A percentile compares a stretch with the other conserved stretches of the same genome.
Evolutionary conservation across 2,888 invertebrate genomes (phyloP).

Genomic region (Dynastes hyllus): DNA sequence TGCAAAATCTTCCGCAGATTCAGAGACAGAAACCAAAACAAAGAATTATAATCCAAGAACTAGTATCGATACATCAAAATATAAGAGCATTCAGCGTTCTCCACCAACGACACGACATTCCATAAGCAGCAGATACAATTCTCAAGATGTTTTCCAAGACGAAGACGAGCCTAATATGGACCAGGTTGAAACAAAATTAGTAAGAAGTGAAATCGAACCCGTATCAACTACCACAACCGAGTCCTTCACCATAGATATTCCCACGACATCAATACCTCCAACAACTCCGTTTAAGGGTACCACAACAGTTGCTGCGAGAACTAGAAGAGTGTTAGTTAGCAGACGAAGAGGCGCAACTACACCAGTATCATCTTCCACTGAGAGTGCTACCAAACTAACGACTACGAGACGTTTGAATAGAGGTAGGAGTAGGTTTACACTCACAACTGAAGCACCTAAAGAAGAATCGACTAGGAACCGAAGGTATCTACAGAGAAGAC

Average conservation of each 20-base stretch:
- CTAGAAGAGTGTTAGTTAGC: constrained; percentile 8
- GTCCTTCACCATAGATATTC: constrained; percentile 48
- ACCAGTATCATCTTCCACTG: background rate
- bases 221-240: constrained; percentile 49
- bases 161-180: constrained; percentile 44
- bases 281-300: constrained; percentile 49
- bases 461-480: constrained; percentile 44
- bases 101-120: constrained; percentile 56
- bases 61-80: constrained; percentile 68
- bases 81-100: constrained; percentile 65
- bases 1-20: constrained; percentile 60
- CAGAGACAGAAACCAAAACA: constrained; percentile 66
- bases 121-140: constrained; percentile 62
- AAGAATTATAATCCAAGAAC: constrained; percentile 65
- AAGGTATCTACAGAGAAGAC: constrained; percentile 39
- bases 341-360: constrained; percentile 40
- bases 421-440: constrained; percentile 29
- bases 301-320: constrained; percentile 4
- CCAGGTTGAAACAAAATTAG: constrained; percentile 48
- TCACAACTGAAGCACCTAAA: constrained; percentile 4
- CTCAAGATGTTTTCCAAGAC: constrained; percentile 54
- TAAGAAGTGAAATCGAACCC: background rate
- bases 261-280: constrained; percentile 56
- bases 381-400: background rate
- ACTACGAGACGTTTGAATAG: constrained; percentile 19